Conservation (phyloP, 2,797 vertebrate species). For the Macrochelys suwanniensis region DNA sequence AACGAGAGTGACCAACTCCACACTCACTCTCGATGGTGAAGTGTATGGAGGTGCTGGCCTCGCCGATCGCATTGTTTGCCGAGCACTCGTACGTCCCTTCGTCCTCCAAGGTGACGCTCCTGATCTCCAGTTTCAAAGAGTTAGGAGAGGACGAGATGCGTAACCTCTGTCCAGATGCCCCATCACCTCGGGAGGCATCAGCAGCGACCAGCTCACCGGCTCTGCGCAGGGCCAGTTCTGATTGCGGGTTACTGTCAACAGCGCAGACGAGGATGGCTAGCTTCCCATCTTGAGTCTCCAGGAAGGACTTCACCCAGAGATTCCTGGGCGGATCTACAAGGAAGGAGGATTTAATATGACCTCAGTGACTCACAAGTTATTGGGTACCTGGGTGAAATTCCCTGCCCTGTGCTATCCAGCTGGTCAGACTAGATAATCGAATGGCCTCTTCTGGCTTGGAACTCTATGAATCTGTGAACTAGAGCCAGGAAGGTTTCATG, state of each 20-base stretch:
- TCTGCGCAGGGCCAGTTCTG: constrained; percentile 66
- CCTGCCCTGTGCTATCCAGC: background rate
- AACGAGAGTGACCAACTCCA: fast-evolving
- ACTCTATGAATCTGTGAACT: too few relatives aligned
- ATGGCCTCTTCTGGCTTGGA: background rate
- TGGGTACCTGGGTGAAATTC: background rate
- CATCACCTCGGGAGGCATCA: fast-evolving
- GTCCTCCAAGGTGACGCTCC: background rate
- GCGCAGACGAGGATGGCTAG: constrained; percentile 75
- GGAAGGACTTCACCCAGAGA: constrained; percentile 71
- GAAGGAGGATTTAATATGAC: fast-evolving
- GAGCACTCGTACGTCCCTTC: constrained; percentile 79
- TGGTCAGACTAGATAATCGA: background rate
- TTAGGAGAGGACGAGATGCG: constrained; percentile 31
- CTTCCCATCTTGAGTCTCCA: constrained; percentile 59
- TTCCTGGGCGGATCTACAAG: constrained; percentile 75
- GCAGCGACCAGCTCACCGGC: constrained; percentile 51
- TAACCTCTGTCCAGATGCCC: fast-evolving
- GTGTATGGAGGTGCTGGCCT: background rate
- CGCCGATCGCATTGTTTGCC: constrained; percentile 68
- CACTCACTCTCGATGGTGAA: constrained; percentile 74
- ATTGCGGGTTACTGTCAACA: constrained; percentile 76
- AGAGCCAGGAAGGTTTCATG: background rate
- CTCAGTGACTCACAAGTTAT: background rate
- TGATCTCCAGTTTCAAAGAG: constrained; percentile 75